phyloP scores from a whole-genome alignment of 1,140 invertebrate species.

The Reticulitermes speratus region DNA sequence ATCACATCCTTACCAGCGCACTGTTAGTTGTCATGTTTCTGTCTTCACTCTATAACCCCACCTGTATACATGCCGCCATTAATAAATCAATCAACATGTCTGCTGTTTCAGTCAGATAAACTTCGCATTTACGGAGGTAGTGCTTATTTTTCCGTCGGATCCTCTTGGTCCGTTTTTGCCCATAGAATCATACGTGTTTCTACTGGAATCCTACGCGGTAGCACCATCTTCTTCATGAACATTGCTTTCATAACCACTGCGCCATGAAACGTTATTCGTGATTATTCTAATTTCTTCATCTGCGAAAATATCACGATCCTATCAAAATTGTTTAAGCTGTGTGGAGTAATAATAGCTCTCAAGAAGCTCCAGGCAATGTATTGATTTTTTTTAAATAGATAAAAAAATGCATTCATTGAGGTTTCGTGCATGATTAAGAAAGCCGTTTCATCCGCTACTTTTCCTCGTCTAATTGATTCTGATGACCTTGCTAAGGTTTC shows the following conservation, averaged over 20 bases:
- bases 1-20: no score
- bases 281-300: slow-evolving; percentile 20
- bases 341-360: background rate
- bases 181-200: background rate
- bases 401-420: background rate
- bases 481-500: background rate
- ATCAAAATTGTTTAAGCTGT: slow-evolving; percentile 1
- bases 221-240: background rate
- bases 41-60: no score
- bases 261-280: background rate
- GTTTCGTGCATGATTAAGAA: background rate
- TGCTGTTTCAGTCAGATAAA: no score
- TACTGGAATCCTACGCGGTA: background rate
- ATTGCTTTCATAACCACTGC: background rate
- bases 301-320: slow-evolving; percentile 15
- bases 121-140: no score
- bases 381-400: background rate
- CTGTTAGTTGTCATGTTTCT: no score
- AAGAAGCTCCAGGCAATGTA: background rate
- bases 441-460: background rate
- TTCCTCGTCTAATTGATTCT: background rate
- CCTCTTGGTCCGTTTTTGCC: no score
- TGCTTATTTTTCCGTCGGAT: no score
- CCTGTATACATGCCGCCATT: no score
- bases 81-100: no score